Base-by-base conservation (phyloP, 2,113 vertebrate genomes). In the Forbesichthys agassizii region DNA sequence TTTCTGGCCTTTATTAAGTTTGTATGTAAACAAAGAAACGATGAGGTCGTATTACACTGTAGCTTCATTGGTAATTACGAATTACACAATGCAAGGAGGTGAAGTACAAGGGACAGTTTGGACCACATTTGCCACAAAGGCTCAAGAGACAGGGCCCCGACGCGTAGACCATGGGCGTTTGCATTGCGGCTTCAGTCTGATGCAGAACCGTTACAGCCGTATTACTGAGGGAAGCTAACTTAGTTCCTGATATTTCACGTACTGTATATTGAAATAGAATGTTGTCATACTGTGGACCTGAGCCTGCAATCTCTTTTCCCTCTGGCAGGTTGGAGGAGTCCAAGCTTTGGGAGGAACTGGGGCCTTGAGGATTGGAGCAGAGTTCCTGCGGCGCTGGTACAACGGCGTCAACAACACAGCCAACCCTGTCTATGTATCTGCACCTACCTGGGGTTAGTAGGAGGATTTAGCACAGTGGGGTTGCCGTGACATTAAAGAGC, bases 311-410 rank as follows among this genome's bases (percentile, higher is more conserved):
- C 33, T 55, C 10, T 6, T 47, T 10, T 36, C 48, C 12, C 11
- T 65, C 9, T 80, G 47, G 33, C 90, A 99, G 98, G 93, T 97
- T 0, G 97, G 96, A 14, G 92, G 92, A 0, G 95, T 98, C 52
- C 98, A 99, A 89, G 86, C 87, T 76, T 82, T 99, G 71, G 97
- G 98, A 0, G 98, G 97, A 14, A 99, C 98, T 0, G 98, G 97
- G 0, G 95, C 96, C 0, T 77, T 99, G 81, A 95, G 95, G 61
- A 93, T 99, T 0, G 97, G 97, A 0, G 95, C 96, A 0, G 96
- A 98, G 66, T 99, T 98, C 80, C 90, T 99, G 70, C 88, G 92
- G 0, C 93, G 94, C 20, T 99, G 96, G 96, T 96, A 99, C 91
- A 99, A 99, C 1, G 96, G 96, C 27, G 92, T 84, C 62, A 95